A percentile compares a stretch with the other conserved stretches of the same genome.
phyloP scores from a whole-genome alignment of 2,113 vertebrate species.

The Pangasianodon hypophthalmus region DNA sequence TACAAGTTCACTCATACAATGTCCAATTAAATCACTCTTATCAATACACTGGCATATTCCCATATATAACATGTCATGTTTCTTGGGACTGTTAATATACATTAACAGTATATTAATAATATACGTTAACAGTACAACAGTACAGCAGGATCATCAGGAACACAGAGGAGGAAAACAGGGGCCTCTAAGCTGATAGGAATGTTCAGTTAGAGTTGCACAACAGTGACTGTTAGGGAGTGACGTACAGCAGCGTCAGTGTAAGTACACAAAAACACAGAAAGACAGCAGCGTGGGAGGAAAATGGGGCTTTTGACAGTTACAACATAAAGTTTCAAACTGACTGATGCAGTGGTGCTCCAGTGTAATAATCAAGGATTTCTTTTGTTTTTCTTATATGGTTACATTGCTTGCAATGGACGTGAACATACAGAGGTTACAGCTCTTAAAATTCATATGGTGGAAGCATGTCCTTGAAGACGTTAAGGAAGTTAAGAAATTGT shows the following conservation, averaged over 20 bases:
- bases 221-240: constrained; percentile 31
- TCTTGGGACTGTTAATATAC: not conserved
- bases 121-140: not conserved
- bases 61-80: not conserved
- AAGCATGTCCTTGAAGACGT: not conserved
- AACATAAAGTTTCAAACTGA: not conserved
- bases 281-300: constrained; percentile 1
- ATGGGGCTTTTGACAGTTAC: not conserved
- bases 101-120: not conserved
- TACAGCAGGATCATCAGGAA: not conserved
- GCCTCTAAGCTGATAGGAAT: constrained; percentile 30
- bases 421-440: not conserved
- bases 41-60: not conserved
- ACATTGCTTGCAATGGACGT: not conserved
- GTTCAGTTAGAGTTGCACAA: constrained; percentile 41
- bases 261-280: constrained; percentile 14
- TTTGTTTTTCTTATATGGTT: not conserved
- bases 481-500: not conserved
- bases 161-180: not conserved
- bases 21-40: not conserved
- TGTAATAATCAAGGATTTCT: not conserved
- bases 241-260: constrained; percentile 26
- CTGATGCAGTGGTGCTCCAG: not conserved
- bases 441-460: not conserved
- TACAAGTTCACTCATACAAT: not conserved